A percentile compares a stretch with the other conserved stretches of the same genome.
Evolutionary conservation across 2,888 invertebrate genomes (phyloP).

Genomic region (Callimorpha dominula): DNA sequence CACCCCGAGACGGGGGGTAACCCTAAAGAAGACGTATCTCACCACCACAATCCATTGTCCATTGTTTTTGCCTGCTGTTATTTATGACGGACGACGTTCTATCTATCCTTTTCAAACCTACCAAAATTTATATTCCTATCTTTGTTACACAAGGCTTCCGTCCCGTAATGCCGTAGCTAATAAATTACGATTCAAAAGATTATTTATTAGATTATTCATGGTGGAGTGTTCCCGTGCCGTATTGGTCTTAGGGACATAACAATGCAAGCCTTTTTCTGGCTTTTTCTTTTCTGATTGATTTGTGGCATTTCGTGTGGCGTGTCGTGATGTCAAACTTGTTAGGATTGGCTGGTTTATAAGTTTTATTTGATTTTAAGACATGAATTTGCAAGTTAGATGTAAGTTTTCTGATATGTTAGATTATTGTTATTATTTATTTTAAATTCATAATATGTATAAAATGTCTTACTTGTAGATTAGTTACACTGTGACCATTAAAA

Average conservation of each 20-base stretch:
- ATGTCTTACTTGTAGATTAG: background rate
- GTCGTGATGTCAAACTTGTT: conserved; percentile 46
- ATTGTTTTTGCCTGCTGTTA: conserved; percentile 85
- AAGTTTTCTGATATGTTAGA: conserved; percentile 13
- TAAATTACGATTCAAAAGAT: conserved; percentile 84
- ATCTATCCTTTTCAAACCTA: conserved; percentile 66
- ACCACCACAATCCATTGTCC: conserved; percentile 85
- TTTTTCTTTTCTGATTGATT: conserved; percentile 76
- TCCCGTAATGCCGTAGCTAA: conserved; percentile 80
- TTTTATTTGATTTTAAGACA: conserved; percentile 42
- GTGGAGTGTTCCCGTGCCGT: conserved; percentile 75
- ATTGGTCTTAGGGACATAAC: conserved; percentile 81
- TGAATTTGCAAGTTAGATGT: conserved; percentile 43
- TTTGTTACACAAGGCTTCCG: conserved; percentile 76
- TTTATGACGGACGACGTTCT: conserved; percentile 82
- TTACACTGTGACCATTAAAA: background rate
- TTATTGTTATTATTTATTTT: conserved; percentile 5
- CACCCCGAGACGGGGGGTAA: conserved; percentile 55
- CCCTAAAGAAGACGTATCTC: conserved; percentile 86
- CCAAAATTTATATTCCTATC: conserved; percentile 47
- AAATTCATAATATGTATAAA: background rate
- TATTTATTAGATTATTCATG: conserved; percentile 87
- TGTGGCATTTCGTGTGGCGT: conserved; percentile 63
- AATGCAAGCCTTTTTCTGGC: conserved; percentile 55
- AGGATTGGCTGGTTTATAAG: conserved; percentile 47